A percentile compares a stretch with the other conserved stretches of the same genome.
These are phyloP conservation scores for Drepana arcuata DNA, from an alignment of 1,140 invertebrate species.

Conservation along the genomic window DNA sequence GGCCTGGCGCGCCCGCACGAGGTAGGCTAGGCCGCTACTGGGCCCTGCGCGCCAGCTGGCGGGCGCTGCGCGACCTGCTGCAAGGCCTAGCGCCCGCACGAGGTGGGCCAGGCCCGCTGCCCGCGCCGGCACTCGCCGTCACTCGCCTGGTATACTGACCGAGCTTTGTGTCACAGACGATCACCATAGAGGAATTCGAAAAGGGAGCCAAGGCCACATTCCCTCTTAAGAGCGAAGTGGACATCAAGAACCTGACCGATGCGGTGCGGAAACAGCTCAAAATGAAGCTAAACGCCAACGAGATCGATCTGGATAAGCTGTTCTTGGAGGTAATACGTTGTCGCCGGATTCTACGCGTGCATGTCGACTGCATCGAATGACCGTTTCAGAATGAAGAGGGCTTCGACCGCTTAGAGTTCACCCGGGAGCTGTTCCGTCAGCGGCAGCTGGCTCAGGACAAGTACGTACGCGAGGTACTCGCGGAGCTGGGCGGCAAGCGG, in stretches of 20 bases:
- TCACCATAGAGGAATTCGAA: slow-evolving; percentile 59
- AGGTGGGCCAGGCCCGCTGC: background rate
- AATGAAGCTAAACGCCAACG: slow-evolving; percentile 48
- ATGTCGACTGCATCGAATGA: background rate
- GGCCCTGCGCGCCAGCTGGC: background rate
- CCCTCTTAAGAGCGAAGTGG: slow-evolving; percentile 63
- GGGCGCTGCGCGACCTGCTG: background rate
- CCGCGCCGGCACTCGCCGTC: too few species aligned
- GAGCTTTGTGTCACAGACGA: slow-evolving; percentile 47
- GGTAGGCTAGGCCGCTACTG: background rate
- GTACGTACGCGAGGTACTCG: slow-evolving; percentile 54
- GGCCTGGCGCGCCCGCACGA: background rate
- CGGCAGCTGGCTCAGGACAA: slow-evolving; percentile 59
- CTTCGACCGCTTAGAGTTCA: slow-evolving; percentile 55
- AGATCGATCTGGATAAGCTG: slow-evolving; percentile 60
- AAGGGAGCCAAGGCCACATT: slow-evolving; percentile 46
- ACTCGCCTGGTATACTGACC: too few species aligned
- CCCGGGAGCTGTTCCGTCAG: slow-evolving; percentile 55
- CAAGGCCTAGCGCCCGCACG: background rate
- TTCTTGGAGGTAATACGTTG: slow-evolving; percentile 44
- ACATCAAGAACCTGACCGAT: slow-evolving; percentile 61
- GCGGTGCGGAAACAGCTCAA: slow-evolving; percentile 62
- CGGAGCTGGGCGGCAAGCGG: slow-evolving; percentile 38
- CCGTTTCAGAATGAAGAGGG: slow-evolving; percentile 56
- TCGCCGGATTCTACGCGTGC: background rate